phyloP scores from a whole-genome alignment of 2,888 invertebrate species.

The Thelaira solivaga region DNA sequence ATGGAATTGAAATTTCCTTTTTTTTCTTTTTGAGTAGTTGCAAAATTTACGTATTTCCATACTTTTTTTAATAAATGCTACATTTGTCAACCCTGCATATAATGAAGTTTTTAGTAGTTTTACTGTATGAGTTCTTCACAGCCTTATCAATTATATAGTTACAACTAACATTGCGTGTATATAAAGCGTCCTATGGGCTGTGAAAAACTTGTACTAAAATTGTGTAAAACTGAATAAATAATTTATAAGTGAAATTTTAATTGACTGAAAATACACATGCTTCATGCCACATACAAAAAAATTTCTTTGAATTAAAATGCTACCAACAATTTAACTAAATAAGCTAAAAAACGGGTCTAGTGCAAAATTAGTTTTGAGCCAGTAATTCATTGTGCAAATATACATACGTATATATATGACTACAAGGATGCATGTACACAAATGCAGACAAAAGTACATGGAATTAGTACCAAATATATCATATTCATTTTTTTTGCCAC shows the following conservation, averaged over 20 bases:
- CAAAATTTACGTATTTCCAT: too few relatives aligned
- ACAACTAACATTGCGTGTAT: constrained; percentile 33
- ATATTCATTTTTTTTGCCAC: constrained; percentile 15
- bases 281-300: background rate
- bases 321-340: background rate
- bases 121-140: too few relatives aligned
- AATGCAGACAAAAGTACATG: background rate
- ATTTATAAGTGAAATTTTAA: background rate
- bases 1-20: too few relatives aligned
- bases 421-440: background rate
- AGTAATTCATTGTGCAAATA: background rate
- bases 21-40: too few relatives aligned
- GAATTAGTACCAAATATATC: constrained; percentile 28
- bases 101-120: too few relatives aligned
- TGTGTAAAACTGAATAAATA: constrained; percentile 14
- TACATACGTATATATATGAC: background rate
- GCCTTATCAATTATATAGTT: constrained; percentile 35
- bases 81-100: too few relatives aligned
- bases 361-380: constrained; percentile 1
- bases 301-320: too few relatives aligned
- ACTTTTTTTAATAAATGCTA: too few relatives aligned
- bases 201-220: constrained; percentile 24
- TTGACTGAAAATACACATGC: background rate
- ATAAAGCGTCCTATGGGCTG: constrained; percentile 31
- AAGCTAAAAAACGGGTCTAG: background rate